phyloP scores from a whole-genome alignment of 1,140 invertebrate species.

The Drosophila grimshawi region DNA sequence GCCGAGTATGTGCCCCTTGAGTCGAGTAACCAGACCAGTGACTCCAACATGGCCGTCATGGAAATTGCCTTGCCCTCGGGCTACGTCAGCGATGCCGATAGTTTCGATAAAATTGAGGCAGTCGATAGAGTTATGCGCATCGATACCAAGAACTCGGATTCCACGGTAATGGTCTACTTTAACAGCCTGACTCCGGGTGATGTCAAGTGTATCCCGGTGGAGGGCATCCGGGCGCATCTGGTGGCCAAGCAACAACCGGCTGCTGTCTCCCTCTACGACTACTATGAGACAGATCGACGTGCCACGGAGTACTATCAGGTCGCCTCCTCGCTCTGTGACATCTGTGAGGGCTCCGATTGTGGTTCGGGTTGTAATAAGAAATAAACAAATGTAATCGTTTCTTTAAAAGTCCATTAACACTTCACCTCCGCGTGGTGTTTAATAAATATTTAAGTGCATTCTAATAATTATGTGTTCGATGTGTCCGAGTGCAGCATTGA shows the following conservation, averaged over 20 bases:
- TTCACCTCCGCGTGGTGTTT: not conserved
- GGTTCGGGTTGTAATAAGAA: conserved; percentile 84
- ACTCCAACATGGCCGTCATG: conserved; percentile 95
- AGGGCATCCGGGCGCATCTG: conserved; percentile 92
- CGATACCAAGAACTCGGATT: conserved; percentile 91
- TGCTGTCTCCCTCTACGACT: conserved; percentile 95
- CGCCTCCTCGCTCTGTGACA: conserved; percentile 89
- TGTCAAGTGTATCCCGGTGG: conserved; percentile 93
- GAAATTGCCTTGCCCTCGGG: conserved; percentile 94
- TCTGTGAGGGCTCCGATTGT: conserved; percentile 91
- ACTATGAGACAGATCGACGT: conserved; percentile 92
- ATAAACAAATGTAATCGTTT: conserved; percentile 12
- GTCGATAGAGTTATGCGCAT: conserved; percentile 86
- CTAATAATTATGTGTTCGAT: not conserved
- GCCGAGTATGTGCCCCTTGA: conserved; percentile 83
- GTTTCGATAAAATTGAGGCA: conserved; percentile 54
- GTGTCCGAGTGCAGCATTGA: too few relatives aligned
- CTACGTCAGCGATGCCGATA: conserved; percentile 86
- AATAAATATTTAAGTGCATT: not conserved
- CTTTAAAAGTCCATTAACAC: too few relatives aligned
- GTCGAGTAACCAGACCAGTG: conserved; percentile 46
- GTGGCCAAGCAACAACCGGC: conserved; percentile 94
- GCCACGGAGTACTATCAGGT: conserved; percentile 91
- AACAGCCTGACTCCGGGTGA: conserved; percentile 89
- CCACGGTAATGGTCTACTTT: conserved; percentile 93